Evolutionary conservation across 1,140 invertebrate species (phyloP), one percentile per base, ranked within the genome.

Genomic region (Paracyclopina nana): DNA sequence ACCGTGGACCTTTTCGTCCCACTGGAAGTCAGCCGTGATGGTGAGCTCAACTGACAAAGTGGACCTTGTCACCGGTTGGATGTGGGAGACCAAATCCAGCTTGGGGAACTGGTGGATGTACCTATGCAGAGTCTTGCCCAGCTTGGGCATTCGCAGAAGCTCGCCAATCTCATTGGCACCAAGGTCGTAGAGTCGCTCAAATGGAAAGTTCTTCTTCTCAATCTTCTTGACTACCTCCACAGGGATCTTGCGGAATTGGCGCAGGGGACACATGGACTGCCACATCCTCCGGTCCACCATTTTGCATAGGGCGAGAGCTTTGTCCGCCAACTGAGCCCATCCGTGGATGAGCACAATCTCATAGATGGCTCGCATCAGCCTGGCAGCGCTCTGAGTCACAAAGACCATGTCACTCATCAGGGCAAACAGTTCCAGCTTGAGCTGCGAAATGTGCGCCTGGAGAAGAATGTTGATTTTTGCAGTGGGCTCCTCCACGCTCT

Each of bases 401-500:
- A 88, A 99, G 0, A 98, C 88, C 94, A 98, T 98, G 64, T 99
- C 95, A 0, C 90, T 84, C 84, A 97, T 94, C 3, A 99, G 67
- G 1, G 92, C 91, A 65, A 98, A 96, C 11, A 94, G 92, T 64
- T 98, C 94, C 29, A 99, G 68, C 65, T 98, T 97, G 34, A 99
- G 64, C 62, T 98, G 92, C 0, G 92, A 98, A 48, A 99, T 97
- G 64, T 97, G 98, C 0, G 92, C 91, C 66, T 98, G 91, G 2
- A 98, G 69, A 3, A 97, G 65, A 6, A 95, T 87, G 61, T 86
- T 86, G 2, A 95, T 84, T 69, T 99, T 99, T 0, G 95, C 94
- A 57, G 86, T 92, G 0, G 92, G 78, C 63, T 99, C 94, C 63
- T 99, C 95, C 30, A 97, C 91, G 54, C 85, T 88, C 66, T 99